phyloP scores from a whole-genome alignment of 2,113 vertebrate genomes.

The Reinhardtius hippoglossoides region DNA sequence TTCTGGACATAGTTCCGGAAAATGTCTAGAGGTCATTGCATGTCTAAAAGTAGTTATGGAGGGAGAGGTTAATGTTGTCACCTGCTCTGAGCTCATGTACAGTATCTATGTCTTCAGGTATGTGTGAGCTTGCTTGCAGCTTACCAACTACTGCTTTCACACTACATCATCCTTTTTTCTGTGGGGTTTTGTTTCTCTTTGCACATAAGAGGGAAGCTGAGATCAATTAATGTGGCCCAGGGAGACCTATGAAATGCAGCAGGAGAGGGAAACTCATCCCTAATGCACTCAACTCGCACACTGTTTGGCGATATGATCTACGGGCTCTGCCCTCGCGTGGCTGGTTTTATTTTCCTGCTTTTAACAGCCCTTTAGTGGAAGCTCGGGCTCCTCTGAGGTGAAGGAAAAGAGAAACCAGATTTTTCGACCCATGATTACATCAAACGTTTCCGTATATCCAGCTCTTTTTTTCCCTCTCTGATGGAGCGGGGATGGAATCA shows the following conservation, averaged over 20 bases:
- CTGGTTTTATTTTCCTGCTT: slow-evolving; percentile 74
- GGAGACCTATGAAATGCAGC: slow-evolving; percentile 56
- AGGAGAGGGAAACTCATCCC: slow-evolving; percentile 35
- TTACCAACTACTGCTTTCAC: slow-evolving; percentile 13
- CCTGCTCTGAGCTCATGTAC: background rate
- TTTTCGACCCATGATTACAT: slow-evolving; percentile 70
- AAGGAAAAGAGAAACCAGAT: slow-evolving; percentile 69
- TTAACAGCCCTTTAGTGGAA: slow-evolving; percentile 57
- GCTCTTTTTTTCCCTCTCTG: slow-evolving; percentile 25
- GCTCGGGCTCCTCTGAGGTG: slow-evolving; percentile 64
- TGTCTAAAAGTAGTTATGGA: background rate
- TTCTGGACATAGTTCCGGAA: too few species aligned
- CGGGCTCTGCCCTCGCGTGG: slow-evolving; percentile 73
- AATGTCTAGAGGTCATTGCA: background rate
- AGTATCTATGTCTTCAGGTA: slow-evolving; percentile 6
- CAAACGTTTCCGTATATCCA: slow-evolving; percentile 59
- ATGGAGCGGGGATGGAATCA: slow-evolving; percentile 34
- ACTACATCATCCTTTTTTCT: slow-evolving; percentile 17
- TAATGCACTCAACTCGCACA: slow-evolving; percentile 50
- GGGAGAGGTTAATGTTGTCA: background rate
- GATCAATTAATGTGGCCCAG: slow-evolving; percentile 50
- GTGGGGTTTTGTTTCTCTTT: slow-evolving; percentile 38
- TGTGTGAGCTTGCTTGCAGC: slow-evolving; percentile 5
- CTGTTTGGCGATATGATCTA: slow-evolving; percentile 71
- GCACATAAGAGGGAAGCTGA: slow-evolving; percentile 40